Evolutionary conservation across 2,888 invertebrate genomes (phyloP).

Genomic region (Melanophora roralis): DNA sequence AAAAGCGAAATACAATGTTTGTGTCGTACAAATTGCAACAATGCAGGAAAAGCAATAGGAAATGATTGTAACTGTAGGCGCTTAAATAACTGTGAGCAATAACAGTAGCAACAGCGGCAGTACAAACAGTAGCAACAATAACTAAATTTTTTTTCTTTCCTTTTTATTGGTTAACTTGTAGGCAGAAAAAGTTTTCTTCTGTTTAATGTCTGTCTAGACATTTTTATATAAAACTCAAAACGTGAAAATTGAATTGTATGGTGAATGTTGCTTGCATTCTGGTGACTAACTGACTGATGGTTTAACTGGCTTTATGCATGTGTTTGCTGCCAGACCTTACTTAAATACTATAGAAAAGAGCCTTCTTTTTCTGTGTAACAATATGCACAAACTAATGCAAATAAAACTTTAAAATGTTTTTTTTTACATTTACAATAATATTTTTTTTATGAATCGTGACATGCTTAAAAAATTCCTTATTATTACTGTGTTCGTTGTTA

Average conservation of each 20-base stretch:
- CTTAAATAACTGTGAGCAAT: slow-evolving; percentile 27
- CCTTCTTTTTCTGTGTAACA: slow-evolving; percentile 18
- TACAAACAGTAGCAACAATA: slow-evolving; percentile 36
- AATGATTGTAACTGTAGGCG: slow-evolving; percentile 58
- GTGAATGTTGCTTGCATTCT: slow-evolving; percentile 16
- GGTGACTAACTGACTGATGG: neutral
- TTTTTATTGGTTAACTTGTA: slow-evolving; percentile 36
- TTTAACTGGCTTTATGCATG: neutral
- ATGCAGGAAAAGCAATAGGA: slow-evolving; percentile 53
- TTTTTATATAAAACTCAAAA: slow-evolving; percentile 56
- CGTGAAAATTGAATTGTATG: slow-evolving; percentile 55
- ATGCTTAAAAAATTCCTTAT: slow-evolving; percentile 50
- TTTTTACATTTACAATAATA: neutral
- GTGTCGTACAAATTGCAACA: slow-evolving; percentile 42
- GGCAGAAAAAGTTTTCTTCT: slow-evolving; percentile 52
- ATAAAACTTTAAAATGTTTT: slow-evolving; percentile 35
- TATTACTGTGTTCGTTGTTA: neutral
- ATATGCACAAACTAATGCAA: slow-evolving; percentile 43
- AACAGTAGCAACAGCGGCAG: slow-evolving; percentile 30
- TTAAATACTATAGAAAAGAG: neutral
- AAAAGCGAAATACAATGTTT: neutral
- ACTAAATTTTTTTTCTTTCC: neutral
- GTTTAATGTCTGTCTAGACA: slow-evolving; percentile 62
- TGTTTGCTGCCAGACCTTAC: too few relatives aligned
- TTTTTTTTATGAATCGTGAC: slow-evolving; percentile 54